Evolutionary conservation across 2,797 vertebrate species (phyloP), one percentile per base, ranked within the genome.

Genomic region (Ciconia nigra): DNA sequence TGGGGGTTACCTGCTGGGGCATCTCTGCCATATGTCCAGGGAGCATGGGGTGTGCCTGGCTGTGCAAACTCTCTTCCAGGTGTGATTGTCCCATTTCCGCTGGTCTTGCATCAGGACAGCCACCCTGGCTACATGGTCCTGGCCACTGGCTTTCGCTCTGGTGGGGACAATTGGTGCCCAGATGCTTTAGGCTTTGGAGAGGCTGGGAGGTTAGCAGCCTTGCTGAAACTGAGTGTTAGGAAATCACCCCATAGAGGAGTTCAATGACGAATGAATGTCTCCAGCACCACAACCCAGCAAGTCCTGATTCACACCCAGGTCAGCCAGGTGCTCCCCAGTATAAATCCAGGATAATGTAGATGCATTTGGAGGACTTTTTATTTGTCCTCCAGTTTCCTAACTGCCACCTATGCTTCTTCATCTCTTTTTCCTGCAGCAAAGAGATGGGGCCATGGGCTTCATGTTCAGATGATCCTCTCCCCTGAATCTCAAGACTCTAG

Each of bases 21-120:
- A 47, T 73, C 47, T 39, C 47, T 80, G 29, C 4, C 1, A 0
- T 7, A 5, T 28, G 5, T 12, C 76, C 15, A 3, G 24, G n/a
- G 20, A 94, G 6, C 15, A 10, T 13, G 13, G 35, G 22, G 5
- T 26, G 15, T 78, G 4, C 7, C 58, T 62, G 10, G 10, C 13
- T 39, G 8, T 31, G 13, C 3, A 2, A 77, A 58, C 14, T 4
- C 44, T 42, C 29, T 63, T 81, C n/a, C 47, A 55, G 21, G 20
- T 73, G 59, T 51, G 55, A 19, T 49, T 69, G 25, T 63, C 33
- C 37, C 3, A 0, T 14, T 65, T 49, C 44, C 78, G 5, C 20
- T 42, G 39, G 42, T 42, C 20, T 73, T 78, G 28, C 8, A 44
- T 29, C 21, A 77, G 39, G n/a, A 44, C 4, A 57, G 39, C 12